Conservation (phyloP, 2,113 vertebrate genomes). For the Tupaia chinensis region DNA sequence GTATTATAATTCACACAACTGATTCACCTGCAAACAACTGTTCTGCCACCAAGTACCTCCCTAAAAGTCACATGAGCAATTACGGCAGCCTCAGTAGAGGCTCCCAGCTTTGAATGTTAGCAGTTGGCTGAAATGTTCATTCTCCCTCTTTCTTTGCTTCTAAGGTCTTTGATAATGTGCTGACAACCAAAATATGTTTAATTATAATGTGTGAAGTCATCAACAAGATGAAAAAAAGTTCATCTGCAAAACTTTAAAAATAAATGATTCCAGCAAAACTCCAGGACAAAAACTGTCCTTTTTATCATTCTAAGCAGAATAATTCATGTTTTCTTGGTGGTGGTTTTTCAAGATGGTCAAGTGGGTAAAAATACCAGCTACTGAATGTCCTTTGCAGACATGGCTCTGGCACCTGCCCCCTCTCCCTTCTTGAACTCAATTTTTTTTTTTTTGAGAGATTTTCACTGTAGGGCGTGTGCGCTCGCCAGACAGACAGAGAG, state of each 20-base stretch:
- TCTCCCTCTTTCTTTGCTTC: background rate
- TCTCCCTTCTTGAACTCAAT: too few relatives aligned
- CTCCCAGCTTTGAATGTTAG: background rate
- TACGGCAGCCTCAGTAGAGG: background rate
- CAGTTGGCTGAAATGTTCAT: rapidly evolving
- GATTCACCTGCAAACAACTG: background rate
- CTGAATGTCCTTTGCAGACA: too few relatives aligned
- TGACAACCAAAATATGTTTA: background rate
- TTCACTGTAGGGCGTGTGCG: too few relatives aligned
- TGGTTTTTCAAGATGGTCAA: background rate
- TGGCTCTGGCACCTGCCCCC: rapidly evolving
- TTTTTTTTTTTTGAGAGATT: too few relatives aligned
- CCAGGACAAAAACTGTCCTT: background rate
- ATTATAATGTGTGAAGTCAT: background rate
- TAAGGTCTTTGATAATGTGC: background rate
- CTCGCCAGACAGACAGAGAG: too few relatives aligned
- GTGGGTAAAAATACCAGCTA: too few relatives aligned
- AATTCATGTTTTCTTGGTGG: background rate
- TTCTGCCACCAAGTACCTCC: background rate
- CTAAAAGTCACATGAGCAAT: too few relatives aligned
- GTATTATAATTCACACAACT: background rate
- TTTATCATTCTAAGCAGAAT: background rate
- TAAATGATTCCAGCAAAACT: background rate
- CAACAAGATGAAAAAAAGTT: background rate
- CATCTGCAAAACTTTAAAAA: background rate